Base-by-base conservation (phyloP, 2,888 invertebrate genomes). In the Pandemis cinnamomeana region DNA sequence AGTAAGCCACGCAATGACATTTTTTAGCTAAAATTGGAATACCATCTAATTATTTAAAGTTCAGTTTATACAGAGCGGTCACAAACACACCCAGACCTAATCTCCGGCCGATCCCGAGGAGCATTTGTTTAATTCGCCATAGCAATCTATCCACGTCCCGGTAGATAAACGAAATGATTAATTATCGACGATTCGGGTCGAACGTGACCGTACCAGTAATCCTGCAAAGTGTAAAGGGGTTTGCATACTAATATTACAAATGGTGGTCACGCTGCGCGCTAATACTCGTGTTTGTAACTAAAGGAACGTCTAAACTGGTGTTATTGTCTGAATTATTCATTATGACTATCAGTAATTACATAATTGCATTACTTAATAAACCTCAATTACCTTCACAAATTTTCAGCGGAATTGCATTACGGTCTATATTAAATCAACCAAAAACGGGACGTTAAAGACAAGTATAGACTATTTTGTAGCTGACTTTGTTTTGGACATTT, bases 171-270 rank as follows among this genome's bases (percentile, higher is more conserved):
- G 80, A 85, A 86, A 89, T 90, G 87, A 91, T 90, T 90, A 89
- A 91, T 91, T 89, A 89, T 86, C 82, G 82, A 83, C 83, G 82
- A 90, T 89, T 87, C 82, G 80, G 88, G 86, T 84, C 86, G 85
- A 84, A 84, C 86, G 85, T 84, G 87, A 86, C 82, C 77, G 84
- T 81, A 77, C 81, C 81, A 82, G 83, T 86, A 84, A 88, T 81
- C 80, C 77, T 78, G 80, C 80, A 77, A 78, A 58, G 36, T 48
- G 62, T 71, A 53, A 53, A 69, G 64, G 64, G 42, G 69, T 42
- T 44, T 53, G 51, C 51, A 60, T 62, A 67, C 62, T 62, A 55
- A 20, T 51, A 67, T 67, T 20, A 64, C 46, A 67, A 41, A 67
- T 67, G 53, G 53, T 20, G 58, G 58, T 27, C 27, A 27, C 58